Evolutionary conservation across 1,140 invertebrate species (phyloP).

Genomic region (Chrysopa pallens): DNA sequence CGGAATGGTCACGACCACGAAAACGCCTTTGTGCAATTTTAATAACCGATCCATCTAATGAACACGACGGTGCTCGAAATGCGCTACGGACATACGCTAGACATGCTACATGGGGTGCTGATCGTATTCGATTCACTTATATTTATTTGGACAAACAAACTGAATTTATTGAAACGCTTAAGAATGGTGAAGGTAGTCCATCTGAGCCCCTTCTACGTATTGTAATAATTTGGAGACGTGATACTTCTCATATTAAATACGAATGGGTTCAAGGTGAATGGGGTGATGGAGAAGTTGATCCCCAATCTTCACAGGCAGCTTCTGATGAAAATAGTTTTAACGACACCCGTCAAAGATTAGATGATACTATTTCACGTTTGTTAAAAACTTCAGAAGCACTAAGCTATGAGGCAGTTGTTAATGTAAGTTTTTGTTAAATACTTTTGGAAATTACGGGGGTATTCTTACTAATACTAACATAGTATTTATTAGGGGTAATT

Average conservation of each 20-base stretch:
- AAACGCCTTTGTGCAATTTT: constrained; percentile 78
- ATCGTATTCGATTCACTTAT: constrained; percentile 70
- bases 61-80: constrained; percentile 36
- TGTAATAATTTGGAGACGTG: constrained; percentile 78
- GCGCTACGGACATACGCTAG: constrained; percentile 50
- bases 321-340: constrained; percentile 40
- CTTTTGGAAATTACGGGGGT: too few species aligned
- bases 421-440: constrained; percentile 19
- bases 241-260: constrained; percentile 70
- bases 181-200: constrained; percentile 35
- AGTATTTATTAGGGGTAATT: background rate
- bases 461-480: background rate
- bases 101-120: constrained; percentile 35
- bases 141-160: constrained; percentile 69
- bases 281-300: constrained; percentile 23
- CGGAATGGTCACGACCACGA: constrained; percentile 60
- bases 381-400: constrained; percentile 50
- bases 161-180: constrained; percentile 60
- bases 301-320: constrained; percentile 22
- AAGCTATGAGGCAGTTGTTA: constrained; percentile 48
- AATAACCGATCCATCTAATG: constrained; percentile 48
- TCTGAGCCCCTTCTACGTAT: constrained; percentile 47
- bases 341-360: constrained; percentile 50
- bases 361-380: constrained; percentile 49
- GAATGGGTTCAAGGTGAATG: constrained; percentile 66